A percentile compares a stretch with the other conserved stretches of the same genome.
Evolutionary conservation across 2,888 invertebrate genomes (phyloP).

Genomic region (Ophraella communa): DNA sequence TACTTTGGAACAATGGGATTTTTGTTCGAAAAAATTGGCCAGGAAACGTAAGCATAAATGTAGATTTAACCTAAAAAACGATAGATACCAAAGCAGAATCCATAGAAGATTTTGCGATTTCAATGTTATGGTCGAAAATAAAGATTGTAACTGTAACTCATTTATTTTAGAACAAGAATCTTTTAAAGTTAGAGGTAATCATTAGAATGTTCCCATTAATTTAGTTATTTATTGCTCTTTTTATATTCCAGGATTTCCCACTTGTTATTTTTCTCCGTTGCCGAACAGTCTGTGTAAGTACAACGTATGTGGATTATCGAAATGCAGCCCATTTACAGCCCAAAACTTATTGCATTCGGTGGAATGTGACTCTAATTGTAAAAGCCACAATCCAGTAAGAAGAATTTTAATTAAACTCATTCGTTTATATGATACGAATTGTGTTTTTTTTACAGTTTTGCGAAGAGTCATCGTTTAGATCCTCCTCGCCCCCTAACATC

Average conservation of each 20-base stretch:
- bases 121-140: constrained; percentile 49
- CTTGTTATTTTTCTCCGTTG: constrained; percentile 57
- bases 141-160: constrained; percentile 41
- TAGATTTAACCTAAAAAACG: constrained; percentile 49
- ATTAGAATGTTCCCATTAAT: no score
- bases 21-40: constrained; percentile 55
- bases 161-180: constrained; percentile 51
- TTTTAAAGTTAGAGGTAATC: constrained; percentile 55
- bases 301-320: constrained; percentile 56
- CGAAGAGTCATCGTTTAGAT: constrained; percentile 50
- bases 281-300: constrained; percentile 56
- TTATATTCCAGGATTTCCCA: constrained; percentile 57
- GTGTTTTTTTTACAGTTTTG: constrained; percentile 52
- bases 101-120: constrained; percentile 61
- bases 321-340: constrained; percentile 51
- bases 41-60: constrained; percentile 54
- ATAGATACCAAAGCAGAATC: constrained; percentile 48
- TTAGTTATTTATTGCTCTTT: neutral
- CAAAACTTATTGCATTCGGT: constrained; percentile 53
- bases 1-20: constrained; percentile 56
- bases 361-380: constrained; percentile 55
- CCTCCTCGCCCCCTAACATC: constrained; percentile 48
- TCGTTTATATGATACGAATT: neutral
- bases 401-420: neutral
- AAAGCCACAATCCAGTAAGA: constrained; percentile 54